Conservation (phyloP, 2,113 vertebrate genomes). For the Gymnogyps californianus region DNA sequence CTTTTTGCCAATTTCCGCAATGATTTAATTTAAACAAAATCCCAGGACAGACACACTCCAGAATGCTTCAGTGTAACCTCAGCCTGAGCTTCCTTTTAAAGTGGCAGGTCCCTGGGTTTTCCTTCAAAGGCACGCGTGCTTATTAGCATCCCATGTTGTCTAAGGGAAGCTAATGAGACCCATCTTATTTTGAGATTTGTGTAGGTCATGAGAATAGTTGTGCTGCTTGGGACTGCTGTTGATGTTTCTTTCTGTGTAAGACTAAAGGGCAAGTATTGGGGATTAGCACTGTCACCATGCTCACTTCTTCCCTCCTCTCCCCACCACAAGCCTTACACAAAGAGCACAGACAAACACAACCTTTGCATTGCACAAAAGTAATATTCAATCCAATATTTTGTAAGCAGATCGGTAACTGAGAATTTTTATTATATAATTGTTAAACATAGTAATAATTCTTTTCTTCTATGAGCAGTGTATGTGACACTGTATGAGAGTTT, state of each 20-base stretch:
- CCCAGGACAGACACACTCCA: background rate
- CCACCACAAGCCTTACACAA: background rate
- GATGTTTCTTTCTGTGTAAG: background rate
- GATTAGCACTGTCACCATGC: background rate
- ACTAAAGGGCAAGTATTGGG: background rate
- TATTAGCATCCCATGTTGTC: background rate
- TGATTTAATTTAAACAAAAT: conserved; percentile 34
- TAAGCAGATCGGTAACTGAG: background rate
- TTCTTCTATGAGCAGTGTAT: background rate
- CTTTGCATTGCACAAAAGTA: background rate
- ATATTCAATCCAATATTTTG: background rate
- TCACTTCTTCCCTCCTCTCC: background rate
- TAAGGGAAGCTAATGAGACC: background rate
- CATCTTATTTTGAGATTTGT: background rate
- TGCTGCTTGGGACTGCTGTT: background rate
- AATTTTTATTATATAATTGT: background rate
- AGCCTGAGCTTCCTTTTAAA: background rate
- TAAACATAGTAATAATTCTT: background rate
- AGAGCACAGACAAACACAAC: background rate
- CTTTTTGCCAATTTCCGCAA: background rate
- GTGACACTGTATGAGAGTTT: background rate
- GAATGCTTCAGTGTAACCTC: background rate
- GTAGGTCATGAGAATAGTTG: background rate
- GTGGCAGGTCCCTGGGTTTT: background rate
- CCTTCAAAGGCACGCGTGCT: background rate